These are phyloP conservation scores for Drosophila tropicalis DNA, from an alignment of 1,140 invertebrate genomes.

Conservation along the genomic window DNA sequence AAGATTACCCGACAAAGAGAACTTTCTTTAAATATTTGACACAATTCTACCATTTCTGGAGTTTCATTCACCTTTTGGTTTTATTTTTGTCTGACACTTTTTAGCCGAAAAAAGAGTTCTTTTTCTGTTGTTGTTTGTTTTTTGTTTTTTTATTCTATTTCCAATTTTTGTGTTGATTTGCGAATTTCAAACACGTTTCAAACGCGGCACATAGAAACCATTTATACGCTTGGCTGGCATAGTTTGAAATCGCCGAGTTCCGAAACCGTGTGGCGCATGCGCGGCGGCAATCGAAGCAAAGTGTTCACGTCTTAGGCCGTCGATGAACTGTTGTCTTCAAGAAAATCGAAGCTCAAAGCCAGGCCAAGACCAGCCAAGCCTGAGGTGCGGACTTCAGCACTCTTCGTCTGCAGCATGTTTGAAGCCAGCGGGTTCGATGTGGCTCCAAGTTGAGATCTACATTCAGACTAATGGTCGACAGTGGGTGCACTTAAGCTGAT, in stretches of 20 bases:
- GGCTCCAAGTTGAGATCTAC: not conserved
- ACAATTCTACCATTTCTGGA: constrained; percentile 54
- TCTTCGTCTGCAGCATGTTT: constrained; percentile 29
- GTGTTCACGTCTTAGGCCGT: constrained; percentile 51
- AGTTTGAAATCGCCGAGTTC: constrained; percentile 10
- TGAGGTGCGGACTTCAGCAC: not conserved
- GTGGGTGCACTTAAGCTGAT: not conserved
- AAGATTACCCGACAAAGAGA: not conserved
- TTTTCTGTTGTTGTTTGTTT: constrained; percentile 41
- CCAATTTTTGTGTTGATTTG: constrained; percentile 37
- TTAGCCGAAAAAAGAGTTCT: constrained; percentile 11
- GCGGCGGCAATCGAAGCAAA: constrained; percentile 27
- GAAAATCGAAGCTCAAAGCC: not conserved
- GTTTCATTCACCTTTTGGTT: constrained; percentile 67
- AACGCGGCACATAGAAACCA: constrained; percentile 46
- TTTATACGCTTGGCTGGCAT: constrained; percentile 40
- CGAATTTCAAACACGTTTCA: constrained; percentile 69
- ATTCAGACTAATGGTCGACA: not conserved
- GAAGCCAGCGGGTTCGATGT: constrained; percentile 38
- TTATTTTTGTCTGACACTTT: constrained; percentile 18
- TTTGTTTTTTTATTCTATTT: constrained; percentile 20
- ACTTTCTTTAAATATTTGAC: constrained; percentile 70
- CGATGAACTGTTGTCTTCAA: constrained; percentile 37
- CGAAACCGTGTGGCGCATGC: constrained; percentile 57
- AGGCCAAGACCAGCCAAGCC: not conserved